Evolutionary conservation across 2,797 vertebrate species (phyloP).

Genomic region (Danio tinwini): DNA sequence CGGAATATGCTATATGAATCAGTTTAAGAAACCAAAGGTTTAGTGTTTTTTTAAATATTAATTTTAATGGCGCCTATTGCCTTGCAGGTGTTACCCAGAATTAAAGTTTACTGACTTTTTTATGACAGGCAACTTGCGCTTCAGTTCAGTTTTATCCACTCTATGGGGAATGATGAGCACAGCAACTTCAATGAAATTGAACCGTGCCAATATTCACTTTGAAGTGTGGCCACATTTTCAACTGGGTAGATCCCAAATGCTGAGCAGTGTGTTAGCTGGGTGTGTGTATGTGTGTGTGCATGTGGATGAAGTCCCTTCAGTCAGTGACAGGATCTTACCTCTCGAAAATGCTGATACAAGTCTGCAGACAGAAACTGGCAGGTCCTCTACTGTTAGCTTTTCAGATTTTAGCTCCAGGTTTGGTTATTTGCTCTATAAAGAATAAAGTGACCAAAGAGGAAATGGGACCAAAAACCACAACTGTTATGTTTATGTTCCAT

Average conservation of each 20-base stretch:
- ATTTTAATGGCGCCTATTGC: constrained; percentile 4
- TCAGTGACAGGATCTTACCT: constrained; percentile 39
- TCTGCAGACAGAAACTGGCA: background rate
- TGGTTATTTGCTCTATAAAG: background rate
- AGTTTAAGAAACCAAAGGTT: background rate
- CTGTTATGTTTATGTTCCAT: background rate
- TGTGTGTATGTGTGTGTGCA: background rate
- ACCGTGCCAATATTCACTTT: constrained; percentile 37
- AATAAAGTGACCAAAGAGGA: background rate
- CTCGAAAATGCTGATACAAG: background rate
- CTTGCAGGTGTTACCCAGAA: background rate
- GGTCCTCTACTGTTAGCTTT: background rate
- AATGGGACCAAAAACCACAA: background rate
- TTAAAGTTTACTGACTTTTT: constrained; percentile 25
- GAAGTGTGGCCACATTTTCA: constrained; percentile 23
- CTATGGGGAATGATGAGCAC: constrained; percentile 1
- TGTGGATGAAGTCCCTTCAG: background rate
- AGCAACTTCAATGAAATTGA: constrained; percentile 26
- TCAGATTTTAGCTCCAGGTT: background rate
- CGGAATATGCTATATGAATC: background rate
- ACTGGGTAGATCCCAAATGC: constrained; percentile 17
- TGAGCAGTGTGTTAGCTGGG: constrained; percentile 15
- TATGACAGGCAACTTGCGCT: constrained; percentile 2
- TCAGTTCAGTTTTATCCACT: constrained; percentile 1
- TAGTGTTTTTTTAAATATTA: background rate